phyloP scores from a whole-genome alignment of 2,113 vertebrate species.

The Donacobius atricapilla region DNA sequence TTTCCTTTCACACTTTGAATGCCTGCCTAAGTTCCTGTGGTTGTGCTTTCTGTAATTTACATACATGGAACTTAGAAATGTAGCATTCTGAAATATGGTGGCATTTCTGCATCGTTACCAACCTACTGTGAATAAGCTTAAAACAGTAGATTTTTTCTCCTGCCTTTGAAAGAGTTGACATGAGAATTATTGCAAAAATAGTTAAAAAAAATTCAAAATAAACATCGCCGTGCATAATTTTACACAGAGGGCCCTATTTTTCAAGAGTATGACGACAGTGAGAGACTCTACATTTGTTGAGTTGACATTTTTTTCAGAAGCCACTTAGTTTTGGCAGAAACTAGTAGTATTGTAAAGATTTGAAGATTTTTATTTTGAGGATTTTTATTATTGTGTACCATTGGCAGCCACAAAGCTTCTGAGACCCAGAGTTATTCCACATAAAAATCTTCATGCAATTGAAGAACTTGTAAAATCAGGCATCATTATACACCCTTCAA shows the following conservation, averaged over 20 bases:
- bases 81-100: conserved; percentile 33
- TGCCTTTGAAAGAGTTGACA: neutral
- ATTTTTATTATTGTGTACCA: neutral
- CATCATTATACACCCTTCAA: neutral
- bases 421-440: neutral
- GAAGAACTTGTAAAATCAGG: neutral
- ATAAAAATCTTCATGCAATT: neutral
- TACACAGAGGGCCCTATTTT: neutral
- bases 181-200: neutral
- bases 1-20: neutral
- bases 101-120: conserved; percentile 38
- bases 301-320: neutral
- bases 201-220: neutral
- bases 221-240: neutral
- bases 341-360: neutral
- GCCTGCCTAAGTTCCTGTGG: neutral
- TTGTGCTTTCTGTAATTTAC: neutral
- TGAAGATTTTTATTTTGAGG: neutral
- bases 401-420: neutral
- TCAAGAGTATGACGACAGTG: neutral
- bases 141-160: neutral
- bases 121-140: neutral
- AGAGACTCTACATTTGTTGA: neutral
- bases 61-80: neutral
- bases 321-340: neutral